These are phyloP conservation scores for Parotia lawesii DNA, from an alignment of 2,113 vertebrate species.

Conservation along the genomic window DNA sequence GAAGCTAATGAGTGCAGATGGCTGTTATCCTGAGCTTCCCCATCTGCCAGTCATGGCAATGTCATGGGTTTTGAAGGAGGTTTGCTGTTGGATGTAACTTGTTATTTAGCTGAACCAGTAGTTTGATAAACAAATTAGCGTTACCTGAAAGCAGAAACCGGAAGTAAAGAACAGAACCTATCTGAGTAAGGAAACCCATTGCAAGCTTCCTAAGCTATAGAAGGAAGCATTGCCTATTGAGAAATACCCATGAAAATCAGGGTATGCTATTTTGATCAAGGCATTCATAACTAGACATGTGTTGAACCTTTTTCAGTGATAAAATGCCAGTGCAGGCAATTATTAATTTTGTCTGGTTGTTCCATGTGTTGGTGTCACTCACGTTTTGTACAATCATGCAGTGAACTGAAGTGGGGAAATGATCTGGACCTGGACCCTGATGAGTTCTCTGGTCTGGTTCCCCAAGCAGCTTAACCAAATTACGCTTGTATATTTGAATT, in stretches of 20 bases:
- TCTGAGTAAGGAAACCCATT: not conserved
- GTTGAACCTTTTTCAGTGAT: not conserved
- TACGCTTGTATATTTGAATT: not conserved
- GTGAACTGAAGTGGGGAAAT: not conserved
- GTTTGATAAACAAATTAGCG: not conserved
- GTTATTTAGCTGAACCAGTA: not conserved
- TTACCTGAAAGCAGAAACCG: not conserved
- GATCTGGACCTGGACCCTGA: not conserved
- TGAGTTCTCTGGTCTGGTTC: not conserved
- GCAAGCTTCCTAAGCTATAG: not conserved
- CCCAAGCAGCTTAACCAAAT: not conserved
- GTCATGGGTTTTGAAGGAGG: not conserved
- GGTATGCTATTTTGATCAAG: not conserved
- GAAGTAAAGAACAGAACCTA: not conserved
- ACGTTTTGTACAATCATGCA: not conserved
- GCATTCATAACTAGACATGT: not conserved
- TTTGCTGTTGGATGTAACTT: not conserved
- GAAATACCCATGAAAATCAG: not conserved
- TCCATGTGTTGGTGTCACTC: not conserved
- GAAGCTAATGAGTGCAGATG: not conserved
- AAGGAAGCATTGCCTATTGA: not conserved
- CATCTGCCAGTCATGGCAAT: not conserved
- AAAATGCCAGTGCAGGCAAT: not conserved
- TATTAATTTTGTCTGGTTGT: not conserved
- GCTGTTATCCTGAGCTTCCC: not conserved